phyloP scores from a whole-genome alignment of 1,140 invertebrate species.

The Leptopilina clavipes region DNA sequence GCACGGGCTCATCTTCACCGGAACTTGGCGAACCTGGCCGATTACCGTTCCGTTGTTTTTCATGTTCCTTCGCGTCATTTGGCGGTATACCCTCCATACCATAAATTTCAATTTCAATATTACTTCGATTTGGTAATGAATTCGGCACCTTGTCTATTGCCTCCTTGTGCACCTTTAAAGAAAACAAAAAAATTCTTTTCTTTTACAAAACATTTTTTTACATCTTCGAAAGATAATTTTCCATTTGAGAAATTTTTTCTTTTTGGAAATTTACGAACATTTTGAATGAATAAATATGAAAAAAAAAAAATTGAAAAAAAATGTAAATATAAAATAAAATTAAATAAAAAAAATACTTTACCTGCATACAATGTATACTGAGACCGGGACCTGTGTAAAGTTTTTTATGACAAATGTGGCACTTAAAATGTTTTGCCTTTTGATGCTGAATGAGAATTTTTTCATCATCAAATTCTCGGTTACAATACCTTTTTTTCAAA shows the following conservation, averaged over 20 bases:
- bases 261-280: slow-evolving; percentile 29
- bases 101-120: slow-evolving; percentile 99
- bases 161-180: slow-evolving; percentile 98
- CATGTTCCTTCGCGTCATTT: slow-evolving; percentile 95
- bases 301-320: not conserved
- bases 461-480: slow-evolving; percentile 99
- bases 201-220: too few species aligned
- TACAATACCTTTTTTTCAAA: slow-evolving; percentile 91
- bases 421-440: slow-evolving; percentile 99
- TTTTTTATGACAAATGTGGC: slow-evolving; percentile 99
- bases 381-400: slow-evolving; percentile 98
- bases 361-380: slow-evolving; percentile 99
- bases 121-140: slow-evolving; percentile 96
- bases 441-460: slow-evolving; percentile 99
- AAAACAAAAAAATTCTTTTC: slow-evolving; percentile 46
- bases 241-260: too few species aligned
- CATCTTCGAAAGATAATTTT: too few species aligned
- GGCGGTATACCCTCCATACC: slow-evolving; percentile 99
- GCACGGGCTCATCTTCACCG: slow-evolving; percentile 86
- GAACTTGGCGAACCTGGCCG: slow-evolving; percentile 76
- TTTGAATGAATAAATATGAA: slow-evolving; percentile 38
- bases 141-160: slow-evolving; percentile 99
- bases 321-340: slow-evolving; percentile 6
- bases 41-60: slow-evolving; percentile 85
- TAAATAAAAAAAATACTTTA: slow-evolving; percentile 68